Conservation (phyloP, 2,113 vertebrate genomes). For the Typhlomys cinereus region DNA sequence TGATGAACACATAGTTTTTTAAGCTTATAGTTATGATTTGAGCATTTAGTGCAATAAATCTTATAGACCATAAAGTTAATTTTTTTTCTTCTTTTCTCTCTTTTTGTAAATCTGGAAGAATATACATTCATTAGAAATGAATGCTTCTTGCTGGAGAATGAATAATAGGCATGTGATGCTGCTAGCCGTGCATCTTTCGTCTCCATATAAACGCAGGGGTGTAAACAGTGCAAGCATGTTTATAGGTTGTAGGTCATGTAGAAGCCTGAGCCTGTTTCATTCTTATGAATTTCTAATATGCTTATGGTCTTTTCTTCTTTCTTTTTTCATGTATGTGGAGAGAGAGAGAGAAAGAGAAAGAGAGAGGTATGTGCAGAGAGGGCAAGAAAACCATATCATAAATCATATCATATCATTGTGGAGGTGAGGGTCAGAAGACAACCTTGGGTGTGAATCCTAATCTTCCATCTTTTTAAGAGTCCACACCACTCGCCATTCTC, state of each 20-base stretch:
- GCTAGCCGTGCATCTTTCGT: neutral
- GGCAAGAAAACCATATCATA: too few relatives aligned
- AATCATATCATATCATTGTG: too few relatives aligned
- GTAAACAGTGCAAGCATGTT: neutral
- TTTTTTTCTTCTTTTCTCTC: neutral
- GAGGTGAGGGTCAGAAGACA: too few relatives aligned
- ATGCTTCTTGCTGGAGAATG: neutral
- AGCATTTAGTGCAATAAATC: constrained; percentile 60
- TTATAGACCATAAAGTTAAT: constrained; percentile 65
- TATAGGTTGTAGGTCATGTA: neutral
- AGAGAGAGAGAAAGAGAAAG: too few relatives aligned
- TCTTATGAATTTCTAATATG: neutral
- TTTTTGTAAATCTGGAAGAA: neutral
- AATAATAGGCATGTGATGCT: constrained; percentile 16
- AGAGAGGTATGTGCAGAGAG: too few relatives aligned
- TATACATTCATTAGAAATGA: constrained; percentile 50
- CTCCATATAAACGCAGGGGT: neutral
- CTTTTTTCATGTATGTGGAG: too few relatives aligned
- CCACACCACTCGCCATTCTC: too few relatives aligned
- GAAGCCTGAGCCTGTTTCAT: neutral
- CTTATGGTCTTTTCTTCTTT: neutral
- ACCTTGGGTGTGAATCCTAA: too few relatives aligned
- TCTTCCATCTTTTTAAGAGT: too few relatives aligned
- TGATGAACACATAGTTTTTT: constrained; percentile 64
- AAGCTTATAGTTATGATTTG: constrained; percentile 53